A percentile compares a stretch with the other conserved stretches of the same genome.
phyloP scores from a whole-genome alignment of 1,140 invertebrate genomes.

The Augochlora pura region DNA sequence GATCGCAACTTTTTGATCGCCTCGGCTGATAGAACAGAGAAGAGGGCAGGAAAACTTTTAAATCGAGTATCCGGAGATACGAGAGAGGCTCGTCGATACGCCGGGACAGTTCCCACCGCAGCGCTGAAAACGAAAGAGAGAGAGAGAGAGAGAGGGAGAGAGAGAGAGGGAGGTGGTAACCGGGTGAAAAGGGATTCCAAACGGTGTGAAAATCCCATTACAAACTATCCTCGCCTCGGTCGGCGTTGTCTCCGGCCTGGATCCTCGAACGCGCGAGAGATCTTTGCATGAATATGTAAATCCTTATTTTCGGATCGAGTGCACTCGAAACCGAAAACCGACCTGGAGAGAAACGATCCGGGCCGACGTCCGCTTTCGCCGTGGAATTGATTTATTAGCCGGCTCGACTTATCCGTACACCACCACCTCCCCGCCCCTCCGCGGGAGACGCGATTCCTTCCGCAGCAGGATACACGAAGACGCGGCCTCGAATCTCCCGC shows the following conservation, averaged over 20 bases:
- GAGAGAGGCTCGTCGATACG: conserved; percentile 52
- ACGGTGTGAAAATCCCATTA: conserved; percentile 67
- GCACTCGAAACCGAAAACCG: conserved; percentile 79
- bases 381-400: conserved; percentile 79
- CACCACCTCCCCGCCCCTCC: too few relatives aligned
- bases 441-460: conserved; percentile 29
- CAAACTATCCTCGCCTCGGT: conserved; percentile 73
- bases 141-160: too few relatives aligned
- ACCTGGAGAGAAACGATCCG: conserved; percentile 70
- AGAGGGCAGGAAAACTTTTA: conserved; percentile 58
- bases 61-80: conserved; percentile 60
- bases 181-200: conserved; percentile 28
- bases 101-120: conserved; percentile 42
- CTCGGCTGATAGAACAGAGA: too few relatives aligned
- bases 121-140: conserved; percentile 40
- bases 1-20: too few relatives aligned
- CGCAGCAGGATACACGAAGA: conserved; percentile 49
- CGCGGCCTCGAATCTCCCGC: conserved; percentile 15
- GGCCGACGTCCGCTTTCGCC: conserved; percentile 58
- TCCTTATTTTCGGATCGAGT: conserved; percentile 80
- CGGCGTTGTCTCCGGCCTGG: conserved; percentile 67
- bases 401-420: conserved; percentile 61
- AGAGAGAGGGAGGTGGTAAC: too few relatives aligned
- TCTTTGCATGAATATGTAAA: conserved; percentile 80
- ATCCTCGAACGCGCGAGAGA: conserved; percentile 73